phyloP scores from a whole-genome alignment of 2,797 vertebrate species.

The Pseudomugil gertrudae region DNA sequence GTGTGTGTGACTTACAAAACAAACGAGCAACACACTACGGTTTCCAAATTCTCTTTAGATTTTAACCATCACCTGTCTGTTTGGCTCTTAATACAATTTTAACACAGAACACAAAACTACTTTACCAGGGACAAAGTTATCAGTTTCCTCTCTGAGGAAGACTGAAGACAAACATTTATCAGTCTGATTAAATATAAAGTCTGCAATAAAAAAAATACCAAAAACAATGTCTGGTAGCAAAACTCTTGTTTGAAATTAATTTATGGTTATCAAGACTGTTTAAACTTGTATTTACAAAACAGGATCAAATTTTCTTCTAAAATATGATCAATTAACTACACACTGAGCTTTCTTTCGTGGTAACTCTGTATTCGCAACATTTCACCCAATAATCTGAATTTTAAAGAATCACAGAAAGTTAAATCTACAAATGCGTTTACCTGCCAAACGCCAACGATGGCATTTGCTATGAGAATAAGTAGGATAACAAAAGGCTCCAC shows the following conservation, averaged over 20 bases:
- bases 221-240: background rate
- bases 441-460: slow-evolving; percentile 99
- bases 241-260: too few relatives aligned
- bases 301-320: background rate
- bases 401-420: background rate
- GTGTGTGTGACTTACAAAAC: too few relatives aligned
- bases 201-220: too few relatives aligned
- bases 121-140: background rate
- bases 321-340: background rate
- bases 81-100: background rate
- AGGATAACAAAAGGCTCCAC: slow-evolving; percentile 99
- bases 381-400: background rate
- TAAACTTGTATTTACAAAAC: too few relatives aligned
- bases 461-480: slow-evolving; percentile 98
- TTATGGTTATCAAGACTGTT: background rate
- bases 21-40: background rate
- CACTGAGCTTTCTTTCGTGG: background rate
- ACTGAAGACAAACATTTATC: too few relatives aligned
- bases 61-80: background rate
- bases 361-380: background rate
- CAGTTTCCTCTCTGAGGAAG: background rate
- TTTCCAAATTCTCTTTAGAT: background rate
- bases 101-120: background rate
- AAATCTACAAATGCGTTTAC: slow-evolving; percentile 76
- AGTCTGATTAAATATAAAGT: too few relatives aligned